Evolutionary conservation across 2,888 invertebrate species (phyloP).

Genomic region (Drosophila borealis): DNA sequence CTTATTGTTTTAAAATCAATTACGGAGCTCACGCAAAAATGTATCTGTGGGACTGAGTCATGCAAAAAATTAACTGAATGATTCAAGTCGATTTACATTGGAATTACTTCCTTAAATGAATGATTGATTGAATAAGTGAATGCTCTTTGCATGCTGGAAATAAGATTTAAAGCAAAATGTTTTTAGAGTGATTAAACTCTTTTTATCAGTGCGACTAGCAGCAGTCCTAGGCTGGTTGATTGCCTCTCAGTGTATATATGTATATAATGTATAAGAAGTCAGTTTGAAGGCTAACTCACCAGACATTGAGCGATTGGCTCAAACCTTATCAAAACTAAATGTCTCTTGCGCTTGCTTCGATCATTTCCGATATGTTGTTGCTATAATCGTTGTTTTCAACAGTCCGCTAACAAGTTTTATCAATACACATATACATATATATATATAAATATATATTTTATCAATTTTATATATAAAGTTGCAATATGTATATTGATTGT

Average conservation of each 20-base stretch:
- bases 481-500: not conserved
- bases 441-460: not conserved
- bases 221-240: slow-evolving; percentile 18
- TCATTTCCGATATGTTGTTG: slow-evolving; percentile 14
- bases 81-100: slow-evolving; percentile 33
- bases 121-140: slow-evolving; percentile 5
- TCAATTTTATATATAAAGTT: not conserved
- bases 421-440: not conserved
- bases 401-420: slow-evolving; percentile 11
- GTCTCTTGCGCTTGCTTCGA: slow-evolving; percentile 9
- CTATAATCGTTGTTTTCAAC: slow-evolving; percentile 24
- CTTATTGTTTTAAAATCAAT: slow-evolving; percentile 38
- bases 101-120: slow-evolving; percentile 39
- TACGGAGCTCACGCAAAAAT: not conserved
- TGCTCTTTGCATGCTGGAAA: slow-evolving; percentile 7
- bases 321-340: slow-evolving; percentile 53
- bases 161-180: slow-evolving; percentile 6
- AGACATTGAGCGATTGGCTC: slow-evolving; percentile 47
- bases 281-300: slow-evolving; percentile 22
- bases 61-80: slow-evolving; percentile 27
- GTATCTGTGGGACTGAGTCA: slow-evolving; percentile 52
- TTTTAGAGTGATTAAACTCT: slow-evolving; percentile 2
- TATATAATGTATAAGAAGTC: slow-evolving; percentile 33
- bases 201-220: slow-evolving; percentile 50
- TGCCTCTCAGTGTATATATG: slow-evolving; percentile 14